Evolutionary conservation across 1,140 invertebrate species (phyloP), one percentile per base, ranked within the genome.

Genomic region (Meloidogyne chitwoodi): DNA sequence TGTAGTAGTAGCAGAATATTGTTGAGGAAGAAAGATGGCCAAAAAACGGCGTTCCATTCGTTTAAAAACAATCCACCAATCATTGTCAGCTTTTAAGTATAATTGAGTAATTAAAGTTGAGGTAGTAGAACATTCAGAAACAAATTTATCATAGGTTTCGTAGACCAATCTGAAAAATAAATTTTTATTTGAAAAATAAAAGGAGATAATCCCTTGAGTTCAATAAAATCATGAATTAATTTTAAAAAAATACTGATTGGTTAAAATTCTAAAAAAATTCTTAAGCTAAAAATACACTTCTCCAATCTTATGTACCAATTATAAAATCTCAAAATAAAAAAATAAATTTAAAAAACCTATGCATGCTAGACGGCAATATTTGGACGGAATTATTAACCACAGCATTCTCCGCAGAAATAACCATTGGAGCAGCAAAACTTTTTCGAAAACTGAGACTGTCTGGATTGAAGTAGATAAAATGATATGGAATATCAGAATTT

Each of bases 21-120:
- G 44, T 48, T 65, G 71, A 14, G 73, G 72, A 41, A 80, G 27
- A 48, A 80, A 80, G 19, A 80, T 24, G 14, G 70, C 65, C 48
- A 78, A 48, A 27, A 78, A 61, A 5, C 77, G 77, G 16, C 76
- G 31, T 26, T 71, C 69, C 27, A 75, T 67, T 68, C 75, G 82
- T 63, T 80, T 79, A 26, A 80, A 81, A 68, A 80, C 73, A 24
- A 80, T 70, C 79, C 79, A 80, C 79, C 79, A 80, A 71, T 80
- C 79, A 41, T 81, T 80, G 16, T 80, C 79, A 24, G 79, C 72
- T 61, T 80, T 80, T 2, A 81, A 27, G 61, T 56, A 75, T 19
- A 80, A 38, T 73, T 80, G 79, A 27, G 77, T 44, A 41, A 75
- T 63, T 26, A 34, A 74, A 14, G 48, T 29, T 22, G 63, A 16